Conservation (phyloP, 2,888 invertebrate genomes). For the Pyralis farinalis region DNA sequence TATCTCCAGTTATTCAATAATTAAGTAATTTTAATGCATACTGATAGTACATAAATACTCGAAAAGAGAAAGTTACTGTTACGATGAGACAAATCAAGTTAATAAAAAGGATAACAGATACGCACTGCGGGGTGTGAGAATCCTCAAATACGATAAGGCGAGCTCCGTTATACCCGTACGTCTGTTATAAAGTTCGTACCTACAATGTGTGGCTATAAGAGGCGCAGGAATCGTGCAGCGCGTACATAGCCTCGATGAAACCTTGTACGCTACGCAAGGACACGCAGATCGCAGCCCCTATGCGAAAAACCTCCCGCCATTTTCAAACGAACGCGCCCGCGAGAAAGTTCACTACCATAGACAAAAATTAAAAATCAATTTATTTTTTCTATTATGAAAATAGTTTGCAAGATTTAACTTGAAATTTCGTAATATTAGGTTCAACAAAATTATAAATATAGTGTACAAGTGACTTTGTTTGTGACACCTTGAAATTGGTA, state of each 20-base stretch:
- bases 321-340: slow-evolving; percentile 58
- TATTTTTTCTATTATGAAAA: background rate
- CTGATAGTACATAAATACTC: no score
- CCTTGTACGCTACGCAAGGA: slow-evolving; percentile 76
- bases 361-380: slow-evolving; percentile 5
- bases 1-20: background rate
- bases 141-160: background rate
- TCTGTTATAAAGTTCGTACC: slow-evolving; percentile 39
- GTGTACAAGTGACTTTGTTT: background rate
- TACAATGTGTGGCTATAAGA: slow-evolving; percentile 63
- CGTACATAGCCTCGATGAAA: slow-evolving; percentile 61
- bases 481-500: background rate
- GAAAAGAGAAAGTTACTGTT: background rate
- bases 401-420: background rate
- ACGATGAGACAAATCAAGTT: slow-evolving; percentile 2
- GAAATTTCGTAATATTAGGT: background rate
- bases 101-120: slow-evolving; percentile 2
- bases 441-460: background rate
- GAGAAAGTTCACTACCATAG: slow-evolving; percentile 50
- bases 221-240: slow-evolving; percentile 57
- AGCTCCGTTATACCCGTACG: slow-evolving; percentile 12
- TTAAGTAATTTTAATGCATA: no score
- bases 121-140: background rate
- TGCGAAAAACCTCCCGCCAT: slow-evolving; percentile 61
- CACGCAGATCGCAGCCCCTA: slow-evolving; percentile 56